Evolutionary conservation across 2,113 vertebrate genomes (phyloP), one percentile per base, ranked within the genome.

Genomic region (Vombatus ursinus): DNA sequence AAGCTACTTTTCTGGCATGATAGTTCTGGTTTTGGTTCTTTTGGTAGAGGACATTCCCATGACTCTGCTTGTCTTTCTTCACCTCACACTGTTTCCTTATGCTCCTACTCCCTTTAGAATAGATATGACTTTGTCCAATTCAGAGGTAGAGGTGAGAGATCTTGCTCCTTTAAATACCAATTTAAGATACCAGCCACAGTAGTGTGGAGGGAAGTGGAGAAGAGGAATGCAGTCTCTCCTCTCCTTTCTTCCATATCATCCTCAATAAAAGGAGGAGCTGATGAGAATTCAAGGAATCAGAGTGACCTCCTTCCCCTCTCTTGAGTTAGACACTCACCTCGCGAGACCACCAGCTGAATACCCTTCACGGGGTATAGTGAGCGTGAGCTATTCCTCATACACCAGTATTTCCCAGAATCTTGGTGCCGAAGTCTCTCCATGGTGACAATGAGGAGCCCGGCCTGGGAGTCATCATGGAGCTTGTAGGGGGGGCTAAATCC

Each of bases 331-430:
- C 94, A 93, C 98, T 98, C 92, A 98, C 98, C 98, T 94, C 94
- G 97, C 94, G 92, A 98, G 52, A 98, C 98, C 0, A n/a, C 61
- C 95, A 99, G 94, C 1, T 92, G 95, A 95, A 98, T 91, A 0
- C 0, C 89, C 96, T 31, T 93, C 1, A 98, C 16, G 0, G 0
- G 50, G 4, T 93, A 94, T 10, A 95, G 16, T 0, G 0, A 0
- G 2, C 7, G 0, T 0, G 53, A 7, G 22, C 0, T 25, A 37
- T 1, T 53, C 1, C 31, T 93, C 94, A 44, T 52, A 90, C 98
- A 99, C 95, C 0, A 48, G 47, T 99, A 99, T 0, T 1, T 94
- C 50, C 97, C 98, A 0, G 98, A 98, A 93, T 99, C 98, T 96
- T 98, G 96, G 61, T 0, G 91, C 89, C 22, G 94, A 68, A 99